A percentile compares a stretch with the other conserved stretches of the same genome.
Conservation (phyloP, 2,113 vertebrate genomes). For the Pteropus alecto region DNA sequence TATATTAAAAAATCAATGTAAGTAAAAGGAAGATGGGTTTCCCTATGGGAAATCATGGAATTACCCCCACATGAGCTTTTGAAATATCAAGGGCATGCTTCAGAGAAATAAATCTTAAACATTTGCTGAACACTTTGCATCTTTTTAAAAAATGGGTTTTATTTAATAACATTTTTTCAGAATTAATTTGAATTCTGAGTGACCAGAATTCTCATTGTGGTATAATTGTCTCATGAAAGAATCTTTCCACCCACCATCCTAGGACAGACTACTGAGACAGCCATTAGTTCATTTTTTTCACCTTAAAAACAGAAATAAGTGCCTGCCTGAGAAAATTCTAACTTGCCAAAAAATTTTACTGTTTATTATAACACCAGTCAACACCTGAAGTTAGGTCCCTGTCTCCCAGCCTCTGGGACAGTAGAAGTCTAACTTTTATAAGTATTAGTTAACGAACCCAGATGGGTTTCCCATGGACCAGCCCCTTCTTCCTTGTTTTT, state of each 20-base stretch:
- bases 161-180: neutral
- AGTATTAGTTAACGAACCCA: neutral
- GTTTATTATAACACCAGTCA: neutral
- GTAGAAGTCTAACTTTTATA: neutral
- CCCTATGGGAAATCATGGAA: neutral
- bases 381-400: neutral
- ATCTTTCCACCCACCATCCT: neutral
- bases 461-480: neutral
- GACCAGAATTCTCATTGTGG: neutral
- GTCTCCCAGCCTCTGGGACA: neutral
- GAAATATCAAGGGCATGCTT: neutral
- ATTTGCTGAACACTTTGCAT: neutral
- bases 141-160: neutral
- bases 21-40: neutral
- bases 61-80: neutral
- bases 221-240: neutral
- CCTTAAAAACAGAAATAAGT: neutral
- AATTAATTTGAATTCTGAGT: slow-evolving; percentile 3
- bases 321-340: neutral
- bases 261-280: neutral
- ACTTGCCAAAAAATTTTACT: neutral
- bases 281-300: neutral
- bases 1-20: neutral
- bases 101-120: neutral
- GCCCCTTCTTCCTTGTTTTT: neutral